Base-by-base conservation (phyloP, 2,113 vertebrate species). In the Sinocyclocheilus anshuiensis region DNA sequence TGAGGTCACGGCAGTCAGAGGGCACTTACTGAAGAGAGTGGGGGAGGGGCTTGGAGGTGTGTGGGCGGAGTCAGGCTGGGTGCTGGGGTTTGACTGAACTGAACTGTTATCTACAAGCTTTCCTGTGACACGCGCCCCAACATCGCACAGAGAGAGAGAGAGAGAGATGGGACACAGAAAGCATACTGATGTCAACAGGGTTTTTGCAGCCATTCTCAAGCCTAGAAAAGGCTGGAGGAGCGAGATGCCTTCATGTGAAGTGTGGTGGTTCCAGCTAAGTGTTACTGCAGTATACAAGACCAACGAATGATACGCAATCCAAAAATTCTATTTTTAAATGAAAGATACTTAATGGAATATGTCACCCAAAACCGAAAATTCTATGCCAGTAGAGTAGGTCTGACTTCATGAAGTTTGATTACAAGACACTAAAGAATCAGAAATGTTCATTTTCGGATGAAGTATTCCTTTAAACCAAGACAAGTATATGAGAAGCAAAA, bases 21-120 rank as follows among this genome's bases (percentile, higher is more conserved):
- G 15, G 63, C 78, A 95, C 94, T 95, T 94, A 95, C 94, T 93
- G 90, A 89, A 89, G 77, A 89, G 92, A 81, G 93, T 89, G 36
- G 94, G 88, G 87, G 91, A 86, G 82, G 93, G 88, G 89, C 89
- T 89, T 88, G 91, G 93, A 84, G 89, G 77, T 15, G 84, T 78
- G 72, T 86, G 86, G 72, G 74, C 71, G 87, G 85, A 90, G 84
- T 94, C 94, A 26, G 92, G 86, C 86, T 92, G 93, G 87, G 89
- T 93, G 88, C 91, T 91, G 26, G 86, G 89, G 90, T 93, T 94
- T 93, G 94, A 93, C 87, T 93, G 92, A 90, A 94, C 90, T 65
- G 89, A 90, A 88, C 92, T 92, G 92, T 81, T 91, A 89, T 94
- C 92, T 93, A 94, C 88, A 89, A 90, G 92, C 88, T 92, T 94